Conservation (phyloP, 2,888 invertebrate genomes). For the Mycalesis mineus region DNA sequence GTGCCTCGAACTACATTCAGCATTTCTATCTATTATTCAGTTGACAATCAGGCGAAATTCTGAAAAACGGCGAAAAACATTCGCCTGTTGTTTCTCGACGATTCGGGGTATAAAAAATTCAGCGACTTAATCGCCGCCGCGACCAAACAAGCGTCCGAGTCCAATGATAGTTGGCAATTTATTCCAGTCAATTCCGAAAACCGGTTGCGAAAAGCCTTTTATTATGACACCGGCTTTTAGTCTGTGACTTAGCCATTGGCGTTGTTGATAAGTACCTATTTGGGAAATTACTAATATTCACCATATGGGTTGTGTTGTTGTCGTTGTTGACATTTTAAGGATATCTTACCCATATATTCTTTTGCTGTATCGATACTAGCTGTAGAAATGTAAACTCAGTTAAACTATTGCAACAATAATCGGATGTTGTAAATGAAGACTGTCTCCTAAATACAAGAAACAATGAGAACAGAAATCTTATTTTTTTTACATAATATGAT, state of each 20-base stretch:
- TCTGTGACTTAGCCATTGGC: no score
- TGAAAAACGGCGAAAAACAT: conserved; percentile 70
- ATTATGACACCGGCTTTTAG: background rate
- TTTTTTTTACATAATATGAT: no score
- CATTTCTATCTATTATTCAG: conserved; percentile 62
- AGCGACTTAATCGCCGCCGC: conserved; percentile 63
- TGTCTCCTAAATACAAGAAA: no score
- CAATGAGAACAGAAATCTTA: no score
- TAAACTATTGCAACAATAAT: no score
- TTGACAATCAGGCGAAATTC: conserved; percentile 70
- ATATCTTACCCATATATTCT: no score
- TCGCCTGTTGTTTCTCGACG: conserved; percentile 64
- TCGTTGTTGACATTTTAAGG: no score
- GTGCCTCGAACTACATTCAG: conserved; percentile 57
- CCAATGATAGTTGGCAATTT: conserved; percentile 55
- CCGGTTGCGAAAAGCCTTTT: conserved; percentile 22
- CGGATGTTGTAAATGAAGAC: no score
- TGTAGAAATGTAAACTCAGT: no score
- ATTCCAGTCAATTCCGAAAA: conserved; percentile 45
- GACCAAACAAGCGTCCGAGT: conserved; percentile 57
- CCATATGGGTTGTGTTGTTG: no score
- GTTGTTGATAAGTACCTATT: background rate
- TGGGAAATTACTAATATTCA: no score
- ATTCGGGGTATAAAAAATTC: conserved; percentile 65
- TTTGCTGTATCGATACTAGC: no score